Percentiles rank a stretch among this genome's conserved stretches.
These are phyloP conservation scores for Paratrypauchen microcephalus DNA, from an alignment of 2,797 vertebrate species.

Conservation along the genomic window DNA sequence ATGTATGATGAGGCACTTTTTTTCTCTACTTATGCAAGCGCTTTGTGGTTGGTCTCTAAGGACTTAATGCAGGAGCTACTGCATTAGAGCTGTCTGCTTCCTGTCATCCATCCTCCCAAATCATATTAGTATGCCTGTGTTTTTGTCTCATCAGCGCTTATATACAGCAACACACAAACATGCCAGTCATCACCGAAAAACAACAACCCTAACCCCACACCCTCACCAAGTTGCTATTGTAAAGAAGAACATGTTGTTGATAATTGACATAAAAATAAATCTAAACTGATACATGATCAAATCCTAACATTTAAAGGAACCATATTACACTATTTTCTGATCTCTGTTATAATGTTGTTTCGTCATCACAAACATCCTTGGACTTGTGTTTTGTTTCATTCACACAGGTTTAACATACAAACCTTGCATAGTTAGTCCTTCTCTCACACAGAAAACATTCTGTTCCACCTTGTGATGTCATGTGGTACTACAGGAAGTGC, in stretches of 20 bases:
- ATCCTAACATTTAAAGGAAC: too few relatives aligned
- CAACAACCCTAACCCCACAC: background rate
- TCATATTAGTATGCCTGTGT: slow-evolving; percentile 62
- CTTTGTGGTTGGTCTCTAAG: slow-evolving; percentile 52
- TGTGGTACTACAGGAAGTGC: too few relatives aligned
- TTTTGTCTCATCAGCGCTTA: slow-evolving; percentile 61
- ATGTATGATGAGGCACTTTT: slow-evolving; percentile 15
- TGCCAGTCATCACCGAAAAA: slow-evolving; percentile 21
- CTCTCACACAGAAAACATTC: too few relatives aligned
- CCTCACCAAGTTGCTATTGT: background rate
- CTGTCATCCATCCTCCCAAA: slow-evolving; percentile 64
- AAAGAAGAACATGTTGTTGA: background rate
- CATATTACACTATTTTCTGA: too few relatives aligned
- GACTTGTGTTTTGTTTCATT: too few relatives aligned
- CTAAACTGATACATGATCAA: too few relatives aligned
- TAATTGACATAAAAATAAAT: too few relatives aligned
- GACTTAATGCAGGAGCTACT: slow-evolving; percentile 69
- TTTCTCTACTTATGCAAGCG: slow-evolving; percentile 14
- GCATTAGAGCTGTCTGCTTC: slow-evolving; percentile 75
- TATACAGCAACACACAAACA: slow-evolving; percentile 31
- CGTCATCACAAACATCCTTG: too few relatives aligned
- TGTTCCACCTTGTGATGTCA: too few relatives aligned
- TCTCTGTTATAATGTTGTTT: too few relatives aligned
- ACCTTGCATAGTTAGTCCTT: too few relatives aligned
- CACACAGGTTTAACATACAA: too few relatives aligned